These are phyloP conservation scores for Tor tambroides DNA, from an alignment of 2,113 vertebrate species.

Conservation along the genomic window DNA sequence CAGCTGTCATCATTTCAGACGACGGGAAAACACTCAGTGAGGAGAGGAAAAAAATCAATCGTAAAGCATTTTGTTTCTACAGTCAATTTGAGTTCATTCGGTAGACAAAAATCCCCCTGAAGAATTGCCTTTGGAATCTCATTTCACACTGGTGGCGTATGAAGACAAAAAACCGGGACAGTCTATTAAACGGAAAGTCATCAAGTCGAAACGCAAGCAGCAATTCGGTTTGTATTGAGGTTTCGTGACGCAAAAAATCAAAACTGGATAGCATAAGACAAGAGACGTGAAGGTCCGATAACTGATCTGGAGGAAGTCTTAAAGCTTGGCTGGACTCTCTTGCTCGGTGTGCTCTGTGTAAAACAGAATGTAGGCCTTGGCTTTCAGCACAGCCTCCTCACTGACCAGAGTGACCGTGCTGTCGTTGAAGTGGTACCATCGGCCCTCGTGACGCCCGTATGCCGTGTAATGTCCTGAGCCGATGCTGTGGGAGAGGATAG, in stretches of 20 bases:
- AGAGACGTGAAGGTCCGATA: not conserved
- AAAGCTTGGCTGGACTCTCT: conserved; percentile 74
- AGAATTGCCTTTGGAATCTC: conserved; percentile 65
- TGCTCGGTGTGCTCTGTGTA: conserved; percentile 86
- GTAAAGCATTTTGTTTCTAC: conserved; percentile 23
- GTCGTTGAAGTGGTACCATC: conserved; percentile 99
- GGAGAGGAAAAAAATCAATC: not conserved
- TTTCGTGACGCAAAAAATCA: conserved; percentile 68
- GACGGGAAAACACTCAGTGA: not conserved
- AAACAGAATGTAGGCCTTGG: conserved; percentile 98
- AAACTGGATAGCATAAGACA: not conserved
- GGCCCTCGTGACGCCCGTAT: conserved; percentile 87
- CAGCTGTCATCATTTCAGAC: conserved; percentile 19
- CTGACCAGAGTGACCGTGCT: conserved; percentile 92
- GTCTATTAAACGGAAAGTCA: conserved; percentile 77
- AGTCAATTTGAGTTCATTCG: not conserved
- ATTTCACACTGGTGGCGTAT: conserved; percentile 57
- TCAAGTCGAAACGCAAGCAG: conserved; percentile 78
- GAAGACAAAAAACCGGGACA: conserved; percentile 63
- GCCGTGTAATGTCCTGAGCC: conserved; percentile 98
- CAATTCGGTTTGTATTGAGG: conserved; percentile 81
- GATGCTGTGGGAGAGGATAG: conserved; percentile 74
- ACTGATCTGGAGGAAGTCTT: conserved; percentile 68
- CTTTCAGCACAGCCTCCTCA: conserved; percentile 91
- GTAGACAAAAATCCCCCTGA: conserved; percentile 21